These are phyloP conservation scores for Pelobates cultripes DNA, from an alignment of 2,797 vertebrate genomes.

Conservation along the genomic window DNA sequence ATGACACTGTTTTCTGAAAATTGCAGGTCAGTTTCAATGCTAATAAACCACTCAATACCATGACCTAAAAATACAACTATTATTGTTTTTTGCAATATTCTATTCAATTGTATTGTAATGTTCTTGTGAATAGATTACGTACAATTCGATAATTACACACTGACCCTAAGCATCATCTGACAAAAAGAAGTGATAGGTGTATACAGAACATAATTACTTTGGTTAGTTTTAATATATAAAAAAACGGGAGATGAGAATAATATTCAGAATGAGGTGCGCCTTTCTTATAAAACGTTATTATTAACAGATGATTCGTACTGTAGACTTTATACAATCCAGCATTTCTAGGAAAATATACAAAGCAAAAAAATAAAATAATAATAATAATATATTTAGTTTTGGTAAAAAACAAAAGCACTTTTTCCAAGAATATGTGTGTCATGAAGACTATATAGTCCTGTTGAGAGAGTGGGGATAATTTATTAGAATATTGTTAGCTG, in stretches of 20 bases:
- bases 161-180: not conserved
- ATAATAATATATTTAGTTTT: too few relatives aligned
- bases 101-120: constrained; percentile 12
- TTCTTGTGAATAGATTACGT: constrained; percentile 3
- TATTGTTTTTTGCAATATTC: constrained; percentile 6
- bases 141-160: constrained; percentile 31
- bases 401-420: too few relatives aligned
- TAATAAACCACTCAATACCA: not conserved
- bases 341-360: not conserved
- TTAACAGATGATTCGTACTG: not conserved
- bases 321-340: not conserved
- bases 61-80: constrained; percentile 14
- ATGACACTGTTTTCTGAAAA: constrained; percentile 28
- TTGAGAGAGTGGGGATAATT: too few relatives aligned
- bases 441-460: too few relatives aligned
- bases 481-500: too few relatives aligned
- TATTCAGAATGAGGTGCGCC: not conserved
- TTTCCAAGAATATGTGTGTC: too few relatives aligned
- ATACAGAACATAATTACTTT: constrained; percentile 13
- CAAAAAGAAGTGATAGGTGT: constrained; percentile 17
- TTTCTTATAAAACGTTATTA: constrained; percentile 3
- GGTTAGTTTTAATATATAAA: constrained; percentile 13
- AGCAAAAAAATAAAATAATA: not conserved
- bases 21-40: constrained; percentile 34
- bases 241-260: not conserved